phyloP scores from a whole-genome alignment of 2,113 vertebrate genomes.

The Chloropsis cyanopogon region DNA sequence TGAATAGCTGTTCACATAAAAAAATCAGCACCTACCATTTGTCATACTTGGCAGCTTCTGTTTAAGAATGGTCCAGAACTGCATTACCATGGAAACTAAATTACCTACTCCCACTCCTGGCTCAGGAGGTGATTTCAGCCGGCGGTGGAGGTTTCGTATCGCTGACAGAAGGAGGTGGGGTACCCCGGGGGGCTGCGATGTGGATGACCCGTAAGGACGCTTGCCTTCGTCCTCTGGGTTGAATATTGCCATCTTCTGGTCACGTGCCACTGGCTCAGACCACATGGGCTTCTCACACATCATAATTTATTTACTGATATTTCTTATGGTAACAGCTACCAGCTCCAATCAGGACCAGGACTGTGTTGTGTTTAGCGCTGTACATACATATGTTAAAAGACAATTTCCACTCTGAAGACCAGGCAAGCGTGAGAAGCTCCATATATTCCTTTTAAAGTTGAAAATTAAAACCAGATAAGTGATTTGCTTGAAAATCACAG shows the following conservation, averaged over 20 bases:
- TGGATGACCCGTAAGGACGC: neutral
- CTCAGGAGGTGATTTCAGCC: slow-evolving; percentile 34
- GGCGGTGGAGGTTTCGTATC: slow-evolving; percentile 18
- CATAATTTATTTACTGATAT: neutral
- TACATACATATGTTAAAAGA: neutral
- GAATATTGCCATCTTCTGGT: neutral
- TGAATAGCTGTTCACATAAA: slow-evolving; percentile 64
- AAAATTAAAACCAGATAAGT: neutral
- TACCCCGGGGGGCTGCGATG: neutral
- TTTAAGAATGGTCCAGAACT: slow-evolving; percentile 58
- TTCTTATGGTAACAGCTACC: neutral
- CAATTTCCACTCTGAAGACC: neutral
- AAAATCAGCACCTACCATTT: slow-evolving; percentile 63
- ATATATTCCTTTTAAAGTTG: neutral
- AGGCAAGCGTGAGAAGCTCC: neutral
- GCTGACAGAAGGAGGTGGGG: slow-evolving; percentile 2
- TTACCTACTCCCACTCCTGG: slow-evolving; percentile 61
- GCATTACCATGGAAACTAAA: slow-evolving; percentile 60
- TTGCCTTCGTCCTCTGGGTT: neutral
- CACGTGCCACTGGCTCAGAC: neutral
- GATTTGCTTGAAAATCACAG: neutral
- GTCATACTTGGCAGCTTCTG: slow-evolving; percentile 62
- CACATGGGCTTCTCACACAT: neutral
- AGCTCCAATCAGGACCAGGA: neutral
- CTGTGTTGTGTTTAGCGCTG: neutral